Evolutionary conservation across 2,888 invertebrate species (phyloP).

Genomic region (Ernsta delagoae): DNA sequence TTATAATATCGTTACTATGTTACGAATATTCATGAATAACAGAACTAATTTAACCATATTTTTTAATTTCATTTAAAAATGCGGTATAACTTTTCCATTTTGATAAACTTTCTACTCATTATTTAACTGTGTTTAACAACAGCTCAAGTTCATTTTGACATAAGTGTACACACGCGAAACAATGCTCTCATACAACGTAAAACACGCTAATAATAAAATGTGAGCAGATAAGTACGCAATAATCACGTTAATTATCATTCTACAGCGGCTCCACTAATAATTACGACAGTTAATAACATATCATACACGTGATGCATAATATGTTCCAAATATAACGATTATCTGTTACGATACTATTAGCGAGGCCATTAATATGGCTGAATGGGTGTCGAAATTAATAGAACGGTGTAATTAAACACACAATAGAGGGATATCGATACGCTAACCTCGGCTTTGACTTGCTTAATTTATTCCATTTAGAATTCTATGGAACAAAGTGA

Average conservation of each 20-base stretch:
- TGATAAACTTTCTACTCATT: no score
- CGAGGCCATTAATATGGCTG: not conserved
- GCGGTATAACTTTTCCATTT: no score
- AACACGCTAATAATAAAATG: not conserved
- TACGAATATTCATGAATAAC: no score
- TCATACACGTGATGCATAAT: not conserved
- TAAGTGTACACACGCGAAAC: not conserved
- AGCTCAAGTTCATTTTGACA: not conserved
- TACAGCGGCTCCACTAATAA: conserved; percentile 5
- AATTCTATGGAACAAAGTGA: no score
- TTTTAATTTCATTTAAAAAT: no score
- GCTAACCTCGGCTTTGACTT: not conserved
- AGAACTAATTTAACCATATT: no score
- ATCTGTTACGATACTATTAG: conserved; percentile 3
- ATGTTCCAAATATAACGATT: conserved; percentile 8
- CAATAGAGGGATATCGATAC: not conserved
- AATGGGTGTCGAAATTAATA: conserved; percentile 3
- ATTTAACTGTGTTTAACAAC: no score
- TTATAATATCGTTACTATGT: no score
- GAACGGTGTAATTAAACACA: not conserved
- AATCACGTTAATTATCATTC: conserved; percentile 4
- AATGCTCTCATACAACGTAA: not conserved
- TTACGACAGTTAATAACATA: conserved; percentile 1
- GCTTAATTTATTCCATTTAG: no score
- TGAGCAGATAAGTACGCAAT: not conserved